Evolutionary conservation across 2,888 invertebrate species (phyloP).

Genomic region (Choristoneura rosaceana): DNA sequence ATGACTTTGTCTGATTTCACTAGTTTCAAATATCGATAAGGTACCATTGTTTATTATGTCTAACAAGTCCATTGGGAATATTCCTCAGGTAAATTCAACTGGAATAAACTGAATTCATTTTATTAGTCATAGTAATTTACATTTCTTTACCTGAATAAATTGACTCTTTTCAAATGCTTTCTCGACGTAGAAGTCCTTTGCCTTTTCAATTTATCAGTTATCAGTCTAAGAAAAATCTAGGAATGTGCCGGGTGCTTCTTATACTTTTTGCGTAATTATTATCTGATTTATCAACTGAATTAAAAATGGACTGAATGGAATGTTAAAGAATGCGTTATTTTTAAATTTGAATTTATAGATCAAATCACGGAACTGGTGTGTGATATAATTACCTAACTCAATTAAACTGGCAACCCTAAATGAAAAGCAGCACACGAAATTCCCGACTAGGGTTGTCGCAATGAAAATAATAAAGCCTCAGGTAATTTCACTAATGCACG

Average conservation of each 20-base stretch:
- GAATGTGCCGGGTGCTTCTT: background rate
- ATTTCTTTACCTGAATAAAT: background rate
- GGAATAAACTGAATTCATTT: background rate
- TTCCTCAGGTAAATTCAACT: background rate
- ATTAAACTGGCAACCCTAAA: slow-evolving; percentile 33
- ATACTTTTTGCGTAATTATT: background rate
- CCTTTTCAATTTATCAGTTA: background rate
- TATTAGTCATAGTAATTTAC: background rate
- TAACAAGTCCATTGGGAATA: background rate
- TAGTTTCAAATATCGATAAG: too few species aligned
- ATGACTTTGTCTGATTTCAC: too few species aligned
- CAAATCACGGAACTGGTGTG: slow-evolving; percentile 9
- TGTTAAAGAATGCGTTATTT: too few species aligned
- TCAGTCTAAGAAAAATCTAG: slow-evolving; percentile 2
- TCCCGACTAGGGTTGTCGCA: slow-evolving; percentile 71
- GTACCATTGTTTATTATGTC: too few species aligned
- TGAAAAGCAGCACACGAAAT: slow-evolving; percentile 50
- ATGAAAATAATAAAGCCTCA: slow-evolving; percentile 83
- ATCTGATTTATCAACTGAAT: too few species aligned
- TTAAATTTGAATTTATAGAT: background rate
- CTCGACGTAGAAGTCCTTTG: background rate
- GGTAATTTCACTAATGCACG: slow-evolving; percentile 85
- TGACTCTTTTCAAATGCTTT: background rate
- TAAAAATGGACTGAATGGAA: background rate
- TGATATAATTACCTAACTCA: slow-evolving; percentile 29